A percentile compares a stretch with the other conserved stretches of the same genome.
Evolutionary conservation across 2,113 vertebrate species (phyloP).

Genomic region (Cryptomyrus ogoouensis): DNA sequence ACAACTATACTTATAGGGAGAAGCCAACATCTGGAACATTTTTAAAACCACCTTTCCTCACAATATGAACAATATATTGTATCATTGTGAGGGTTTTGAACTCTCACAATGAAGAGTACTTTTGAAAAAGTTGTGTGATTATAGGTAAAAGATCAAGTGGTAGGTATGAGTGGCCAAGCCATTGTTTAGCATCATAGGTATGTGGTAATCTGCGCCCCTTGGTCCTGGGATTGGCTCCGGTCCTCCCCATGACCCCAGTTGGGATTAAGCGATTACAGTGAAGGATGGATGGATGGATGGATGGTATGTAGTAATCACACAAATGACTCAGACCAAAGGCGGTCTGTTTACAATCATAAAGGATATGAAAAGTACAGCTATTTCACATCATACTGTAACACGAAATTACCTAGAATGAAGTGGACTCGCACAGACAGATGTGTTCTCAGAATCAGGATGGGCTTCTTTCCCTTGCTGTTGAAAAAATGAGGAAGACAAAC

Average conservation of each 20-base stretch:
- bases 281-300: too few species aligned
- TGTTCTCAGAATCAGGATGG: slow-evolving; percentile 81
- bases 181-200: background rate
- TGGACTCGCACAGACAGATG: slow-evolving; percentile 88
- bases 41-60: background rate
- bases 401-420: slow-evolving; percentile 80
- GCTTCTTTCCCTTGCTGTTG: slow-evolving; percentile 82
- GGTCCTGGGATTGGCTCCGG: too few species aligned
- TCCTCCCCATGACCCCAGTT: too few species aligned
- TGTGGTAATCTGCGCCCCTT: background rate
- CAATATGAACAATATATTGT: background rate
- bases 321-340: background rate
- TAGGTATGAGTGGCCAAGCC: background rate
- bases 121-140: background rate
- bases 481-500: background rate
- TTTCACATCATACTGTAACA: background rate
- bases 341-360: background rate
- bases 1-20: background rate
- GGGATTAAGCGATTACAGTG: too few species aligned
- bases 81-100: background rate
- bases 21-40: background rate
- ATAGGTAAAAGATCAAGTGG: background rate
- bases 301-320: background rate
- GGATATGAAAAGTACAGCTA: background rate
- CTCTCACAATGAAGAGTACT: background rate